Evolutionary conservation across 2,113 vertebrate genomes (phyloP).

Genomic region (Grammomys surdaster): DNA sequence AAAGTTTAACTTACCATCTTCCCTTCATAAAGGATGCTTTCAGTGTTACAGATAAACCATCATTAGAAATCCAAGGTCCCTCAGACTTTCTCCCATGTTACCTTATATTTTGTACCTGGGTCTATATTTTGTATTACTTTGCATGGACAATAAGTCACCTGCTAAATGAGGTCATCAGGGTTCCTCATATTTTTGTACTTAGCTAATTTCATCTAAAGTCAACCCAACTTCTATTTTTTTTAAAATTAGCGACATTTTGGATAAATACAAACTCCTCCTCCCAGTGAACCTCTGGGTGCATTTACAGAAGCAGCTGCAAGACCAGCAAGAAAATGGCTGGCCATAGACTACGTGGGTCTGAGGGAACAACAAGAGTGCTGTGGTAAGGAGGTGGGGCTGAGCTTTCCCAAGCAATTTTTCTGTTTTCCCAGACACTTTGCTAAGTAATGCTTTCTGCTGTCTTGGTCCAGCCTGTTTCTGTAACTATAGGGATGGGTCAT

Average conservation of each 20-base stretch:
- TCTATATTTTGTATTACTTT: not conserved
- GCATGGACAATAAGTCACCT: not conserved
- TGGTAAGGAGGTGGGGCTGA: not conserved
- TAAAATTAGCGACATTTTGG: constrained; percentile 6
- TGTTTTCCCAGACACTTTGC: not conserved
- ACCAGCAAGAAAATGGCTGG: not conserved
- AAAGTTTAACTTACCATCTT: not conserved
- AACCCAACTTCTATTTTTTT: constrained; percentile 17
- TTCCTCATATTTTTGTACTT: not conserved
- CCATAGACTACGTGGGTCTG: not conserved
- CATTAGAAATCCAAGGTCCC: not conserved
- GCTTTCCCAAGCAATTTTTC: not conserved
- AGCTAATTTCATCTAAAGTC: constrained; percentile 53
- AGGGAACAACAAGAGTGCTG: accelerated
- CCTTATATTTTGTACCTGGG: not conserved
- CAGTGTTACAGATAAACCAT: not conserved
- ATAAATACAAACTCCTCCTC: constrained; percentile 24
- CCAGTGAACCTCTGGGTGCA: constrained; percentile 2
- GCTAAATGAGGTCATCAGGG: constrained; percentile 17
- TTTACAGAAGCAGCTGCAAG: not conserved
- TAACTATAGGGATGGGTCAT: not conserved
- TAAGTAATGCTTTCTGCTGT: not conserved
- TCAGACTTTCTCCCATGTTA: not conserved
- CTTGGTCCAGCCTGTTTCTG: not conserved
- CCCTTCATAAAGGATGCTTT: not conserved